Conservation (phyloP, 2,888 invertebrate genomes). For the Melipona bicolor region DNA sequence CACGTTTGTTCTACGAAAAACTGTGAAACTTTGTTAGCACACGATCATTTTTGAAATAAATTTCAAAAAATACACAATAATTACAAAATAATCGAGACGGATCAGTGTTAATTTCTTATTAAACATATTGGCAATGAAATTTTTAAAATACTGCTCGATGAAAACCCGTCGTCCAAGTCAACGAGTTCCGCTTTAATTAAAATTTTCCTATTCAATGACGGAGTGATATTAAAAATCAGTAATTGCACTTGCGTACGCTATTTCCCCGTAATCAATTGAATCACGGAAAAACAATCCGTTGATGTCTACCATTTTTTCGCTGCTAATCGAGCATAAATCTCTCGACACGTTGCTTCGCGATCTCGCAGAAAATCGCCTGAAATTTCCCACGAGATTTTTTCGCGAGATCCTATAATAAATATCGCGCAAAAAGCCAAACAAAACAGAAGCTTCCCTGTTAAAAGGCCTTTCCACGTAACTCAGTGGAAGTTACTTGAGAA, state of each 20-base stretch:
- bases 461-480: slow-evolving; percentile 2
- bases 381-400: background rate
- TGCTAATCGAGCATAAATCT: background rate
- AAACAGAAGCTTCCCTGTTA: background rate
- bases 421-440: background rate
- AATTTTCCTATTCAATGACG: no score
- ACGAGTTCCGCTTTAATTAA: no score
- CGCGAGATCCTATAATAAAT: slow-evolving; percentile 11
- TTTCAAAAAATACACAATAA: background rate
- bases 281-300: no score
- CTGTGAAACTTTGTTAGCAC: background rate
- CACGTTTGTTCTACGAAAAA: background rate
- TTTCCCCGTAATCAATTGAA: no score
- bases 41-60: background rate
- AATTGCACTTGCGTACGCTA: no score
- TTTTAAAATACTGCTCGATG: no score
- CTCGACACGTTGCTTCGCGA: background rate
- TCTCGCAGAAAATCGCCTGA: background rate
- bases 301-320: no score
- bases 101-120: background rate
- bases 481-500: background rate
- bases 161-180: no score
- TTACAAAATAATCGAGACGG: no score
- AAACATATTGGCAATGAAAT: background rate
- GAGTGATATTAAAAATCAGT: no score